These are phyloP conservation scores for Astropecten irregularis DNA, from an alignment of 53 echinoderm and acorn worm species.

Conservation along the genomic window DNA sequence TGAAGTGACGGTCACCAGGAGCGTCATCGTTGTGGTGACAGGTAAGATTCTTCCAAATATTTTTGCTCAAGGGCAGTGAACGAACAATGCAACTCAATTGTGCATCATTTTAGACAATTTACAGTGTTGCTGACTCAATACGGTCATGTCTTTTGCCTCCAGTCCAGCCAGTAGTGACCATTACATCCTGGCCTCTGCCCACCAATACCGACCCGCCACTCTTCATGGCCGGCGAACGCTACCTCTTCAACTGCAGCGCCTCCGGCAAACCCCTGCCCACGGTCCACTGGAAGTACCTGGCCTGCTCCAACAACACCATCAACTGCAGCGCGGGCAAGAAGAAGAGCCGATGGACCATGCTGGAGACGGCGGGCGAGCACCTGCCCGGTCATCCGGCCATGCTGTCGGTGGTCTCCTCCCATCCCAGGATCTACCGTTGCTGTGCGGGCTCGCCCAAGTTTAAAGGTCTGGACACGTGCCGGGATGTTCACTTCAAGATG, in stretches of 20 bases:
- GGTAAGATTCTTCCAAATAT: constrained; percentile 60
- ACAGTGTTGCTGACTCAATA: too few relatives aligned
- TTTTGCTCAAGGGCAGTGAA: not conserved
- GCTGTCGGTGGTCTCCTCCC: not conserved
- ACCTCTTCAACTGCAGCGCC: constrained; percentile 64
- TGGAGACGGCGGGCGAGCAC: constrained; percentile 6
- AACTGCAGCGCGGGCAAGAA: constrained; percentile 15
- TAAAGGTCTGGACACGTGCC: not conserved
- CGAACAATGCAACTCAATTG: not conserved
- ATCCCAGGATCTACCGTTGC: constrained; percentile 51
- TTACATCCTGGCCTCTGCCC: constrained; percentile 35
- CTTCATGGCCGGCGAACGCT: constrained; percentile 37
- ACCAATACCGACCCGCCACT: constrained; percentile 55
- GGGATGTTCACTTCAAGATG: constrained; percentile 34
- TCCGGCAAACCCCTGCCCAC: constrained; percentile 57
- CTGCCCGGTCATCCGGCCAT: constrained; percentile 13
- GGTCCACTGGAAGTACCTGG: constrained; percentile 53
- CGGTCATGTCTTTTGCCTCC: not conserved
- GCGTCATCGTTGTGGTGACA: constrained; percentile 63
- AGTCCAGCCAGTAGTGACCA: constrained; percentile 50
- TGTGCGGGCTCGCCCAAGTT: constrained; percentile 53
- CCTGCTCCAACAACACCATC: constrained; percentile 5
- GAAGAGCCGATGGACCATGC: constrained; percentile 15
- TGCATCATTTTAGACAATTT: too few relatives aligned
- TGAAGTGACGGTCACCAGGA: constrained; percentile 65